Conservation (phyloP, 2,797 vertebrate species). For the Myiothlypis chrysogaster region DNA sequence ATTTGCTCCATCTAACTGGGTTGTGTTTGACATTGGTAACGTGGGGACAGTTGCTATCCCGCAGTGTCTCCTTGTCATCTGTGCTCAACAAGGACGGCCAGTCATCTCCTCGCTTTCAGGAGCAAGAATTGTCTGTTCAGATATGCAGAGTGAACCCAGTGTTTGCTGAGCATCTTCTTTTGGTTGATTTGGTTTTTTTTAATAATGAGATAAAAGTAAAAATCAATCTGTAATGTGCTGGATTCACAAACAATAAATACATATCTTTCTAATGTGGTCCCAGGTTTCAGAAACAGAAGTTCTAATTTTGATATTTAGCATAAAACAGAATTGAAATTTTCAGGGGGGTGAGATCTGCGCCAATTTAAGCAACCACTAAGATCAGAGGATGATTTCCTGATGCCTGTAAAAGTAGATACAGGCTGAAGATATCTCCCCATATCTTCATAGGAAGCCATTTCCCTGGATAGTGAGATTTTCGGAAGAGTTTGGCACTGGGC, state of each 20-base stretch:
- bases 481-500: neutral
- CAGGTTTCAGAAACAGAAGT: neutral
- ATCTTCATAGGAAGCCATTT: neutral
- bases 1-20: neutral
- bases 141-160: neutral
- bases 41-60: neutral
- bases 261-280: neutral
- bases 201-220: neutral
- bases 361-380: neutral
- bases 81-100: neutral
- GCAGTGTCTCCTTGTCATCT: neutral
- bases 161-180: neutral
- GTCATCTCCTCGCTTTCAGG: neutral
- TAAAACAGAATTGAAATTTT: neutral
- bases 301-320: neutral
- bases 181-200: neutral
- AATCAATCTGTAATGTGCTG: neutral
- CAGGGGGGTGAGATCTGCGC: neutral
- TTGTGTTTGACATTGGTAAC: neutral
- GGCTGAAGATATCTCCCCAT: neutral
- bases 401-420: neutral
- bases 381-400: neutral
- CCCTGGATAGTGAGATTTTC: neutral
- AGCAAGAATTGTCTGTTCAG: neutral
- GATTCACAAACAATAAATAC: neutral